These are phyloP conservation scores for Ophion obscuratus DNA, from an alignment of 2,888 invertebrate species.

Conservation along the genomic window DNA sequence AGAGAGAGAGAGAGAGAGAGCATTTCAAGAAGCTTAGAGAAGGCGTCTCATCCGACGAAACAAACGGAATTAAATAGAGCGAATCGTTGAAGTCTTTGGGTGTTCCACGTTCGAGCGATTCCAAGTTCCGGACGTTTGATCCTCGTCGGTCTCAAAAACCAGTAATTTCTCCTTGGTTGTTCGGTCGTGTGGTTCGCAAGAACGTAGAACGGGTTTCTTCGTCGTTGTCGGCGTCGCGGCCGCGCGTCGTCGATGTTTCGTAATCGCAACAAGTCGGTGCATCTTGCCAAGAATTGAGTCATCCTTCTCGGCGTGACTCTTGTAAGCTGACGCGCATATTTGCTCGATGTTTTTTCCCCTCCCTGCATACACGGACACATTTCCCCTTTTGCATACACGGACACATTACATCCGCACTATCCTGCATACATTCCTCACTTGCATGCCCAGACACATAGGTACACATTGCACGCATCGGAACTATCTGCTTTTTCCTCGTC, in stretches of 20 bases:
- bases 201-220: slow-evolving; percentile 16
- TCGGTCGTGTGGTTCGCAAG: slow-evolving; percentile 10
- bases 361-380: neutral
- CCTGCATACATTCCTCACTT: neutral
- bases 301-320: slow-evolving; percentile 68
- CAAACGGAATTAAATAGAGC: slow-evolving; percentile 67
- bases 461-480: no score
- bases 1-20: neutral
- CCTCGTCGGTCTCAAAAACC: slow-evolving; percentile 41
- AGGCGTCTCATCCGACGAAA: slow-evolving; percentile 49
- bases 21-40: slow-evolving; percentile 36
- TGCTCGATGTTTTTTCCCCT: slow-evolving; percentile 30
- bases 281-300: slow-evolving; percentile 79
- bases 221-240: slow-evolving; percentile 50
- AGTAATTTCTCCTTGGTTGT: slow-evolving; percentile 59
- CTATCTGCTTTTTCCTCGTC: neutral
- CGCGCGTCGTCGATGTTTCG: slow-evolving; percentile 65
- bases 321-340: slow-evolving; percentile 49
- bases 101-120: slow-evolving; percentile 66
- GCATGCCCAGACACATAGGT: neutral
- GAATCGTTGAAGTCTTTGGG: slow-evolving; percentile 57
- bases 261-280: slow-evolving; percentile 72
- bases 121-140: slow-evolving; percentile 67
- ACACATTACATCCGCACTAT: no score
- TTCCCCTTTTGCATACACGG: neutral